phyloP scores from a whole-genome alignment of 2,797 vertebrate genomes.

The Enteromius viviparus region DNA sequence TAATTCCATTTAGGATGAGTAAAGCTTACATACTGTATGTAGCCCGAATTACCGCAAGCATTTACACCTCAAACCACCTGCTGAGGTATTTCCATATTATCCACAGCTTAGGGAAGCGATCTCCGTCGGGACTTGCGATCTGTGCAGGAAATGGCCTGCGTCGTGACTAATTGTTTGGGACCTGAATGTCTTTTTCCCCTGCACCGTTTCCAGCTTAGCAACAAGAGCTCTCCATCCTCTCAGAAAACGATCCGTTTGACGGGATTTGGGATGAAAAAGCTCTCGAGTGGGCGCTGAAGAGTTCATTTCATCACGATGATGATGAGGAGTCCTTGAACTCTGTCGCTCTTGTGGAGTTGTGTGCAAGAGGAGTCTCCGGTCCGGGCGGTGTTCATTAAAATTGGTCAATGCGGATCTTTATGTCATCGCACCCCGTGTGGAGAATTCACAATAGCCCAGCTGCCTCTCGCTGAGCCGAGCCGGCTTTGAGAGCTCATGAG shows the following conservation, averaged over 20 bases:
- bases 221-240: conserved; percentile 46
- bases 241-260: conserved; percentile 52
- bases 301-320: conserved; percentile 56
- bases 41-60: background rate
- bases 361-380: conserved; percentile 30
- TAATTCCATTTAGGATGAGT: conserved; percentile 3
- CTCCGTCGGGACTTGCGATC: conserved; percentile 67
- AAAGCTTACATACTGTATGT: background rate
- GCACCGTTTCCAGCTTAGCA: conserved; percentile 30
- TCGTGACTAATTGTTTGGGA: conserved; percentile 76
- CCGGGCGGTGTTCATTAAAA: conserved; percentile 46
- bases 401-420: conserved; percentile 30
- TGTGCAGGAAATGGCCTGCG: conserved; percentile 58
- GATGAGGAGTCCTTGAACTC: conserved; percentile 59
- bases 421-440: background rate
- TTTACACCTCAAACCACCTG: conserved; percentile 4
- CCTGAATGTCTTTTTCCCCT: conserved; percentile 68
- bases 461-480: background rate
- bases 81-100: conserved; percentile 44
- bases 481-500: conserved; percentile 14
- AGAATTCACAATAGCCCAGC: conserved; percentile 45
- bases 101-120: conserved; percentile 60
- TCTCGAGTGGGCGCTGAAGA: conserved; percentile 46
- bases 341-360: conserved; percentile 17
- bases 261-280: conserved; percentile 48